A percentile compares a stretch with the other conserved stretches of the same genome.
Conservation (phyloP, 2,888 invertebrate genomes). For the Pterostichus niger region DNA sequence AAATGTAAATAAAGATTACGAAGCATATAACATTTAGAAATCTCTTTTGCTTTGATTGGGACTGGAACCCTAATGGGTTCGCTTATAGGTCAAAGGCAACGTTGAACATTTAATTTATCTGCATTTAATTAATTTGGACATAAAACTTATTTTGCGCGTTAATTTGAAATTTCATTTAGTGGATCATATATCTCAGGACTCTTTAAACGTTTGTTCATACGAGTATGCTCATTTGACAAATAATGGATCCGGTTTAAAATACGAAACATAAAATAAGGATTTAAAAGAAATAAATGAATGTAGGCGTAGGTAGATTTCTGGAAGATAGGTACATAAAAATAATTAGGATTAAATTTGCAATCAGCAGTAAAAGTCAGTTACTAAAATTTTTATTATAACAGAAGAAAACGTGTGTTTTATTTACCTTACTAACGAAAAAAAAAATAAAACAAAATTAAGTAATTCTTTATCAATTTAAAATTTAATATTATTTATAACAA, state of each 20-base stretch:
- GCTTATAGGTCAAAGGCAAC: not conserved
- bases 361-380: too few species aligned
- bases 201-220: constrained; percentile 9
- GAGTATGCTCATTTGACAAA: not conserved
- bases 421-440: too few species aligned
- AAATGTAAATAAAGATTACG: not conserved
- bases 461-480: too few species aligned
- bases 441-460: too few species aligned
- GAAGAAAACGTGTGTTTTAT: too few species aligned
- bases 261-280: too few species aligned
- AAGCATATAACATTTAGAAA: not conserved
- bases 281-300: too few species aligned
- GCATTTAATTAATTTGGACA: constrained; percentile 21
- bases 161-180: constrained; percentile 10
- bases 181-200: not conserved
- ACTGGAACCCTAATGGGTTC: not conserved
- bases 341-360: too few species aligned
- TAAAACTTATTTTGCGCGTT: constrained; percentile 19
- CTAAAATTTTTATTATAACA: too few species aligned
- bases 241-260: not conserved
- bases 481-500: too few species aligned
- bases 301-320: too few species aligned
- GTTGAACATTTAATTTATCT: constrained; percentile 17
- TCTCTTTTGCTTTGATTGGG: not conserved
- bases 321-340: too few species aligned